Evolutionary conservation across 2,113 vertebrate genomes (phyloP).

Genomic region (Ptilonorhynchus violaceus): DNA sequence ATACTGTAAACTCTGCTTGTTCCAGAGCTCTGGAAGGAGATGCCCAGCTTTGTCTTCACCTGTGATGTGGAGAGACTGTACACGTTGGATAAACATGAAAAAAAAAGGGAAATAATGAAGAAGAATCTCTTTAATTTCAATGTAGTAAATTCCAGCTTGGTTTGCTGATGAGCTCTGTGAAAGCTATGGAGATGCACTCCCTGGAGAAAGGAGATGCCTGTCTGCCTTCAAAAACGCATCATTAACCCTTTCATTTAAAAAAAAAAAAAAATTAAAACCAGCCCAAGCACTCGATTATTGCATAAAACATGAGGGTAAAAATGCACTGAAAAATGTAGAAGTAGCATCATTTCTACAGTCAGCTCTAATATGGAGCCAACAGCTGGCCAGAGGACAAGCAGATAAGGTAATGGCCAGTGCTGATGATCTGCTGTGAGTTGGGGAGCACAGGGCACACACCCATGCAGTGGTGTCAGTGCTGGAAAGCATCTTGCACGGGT

Average conservation of each 20-base stretch:
- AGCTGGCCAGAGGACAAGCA: background rate
- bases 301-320: background rate
- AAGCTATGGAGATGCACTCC: background rate
- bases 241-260: background rate
- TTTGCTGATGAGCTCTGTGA: background rate
- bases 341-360: background rate
- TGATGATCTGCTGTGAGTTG: background rate
- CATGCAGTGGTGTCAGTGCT: rapidly evolving
- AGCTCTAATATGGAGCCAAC: background rate
- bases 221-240: background rate
- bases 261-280: background rate
- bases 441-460: background rate
- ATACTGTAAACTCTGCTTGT: background rate
- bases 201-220: background rate
- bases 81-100: background rate
- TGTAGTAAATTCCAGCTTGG: background rate
- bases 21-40: background rate
- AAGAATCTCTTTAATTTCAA: background rate
- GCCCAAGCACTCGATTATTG: background rate
- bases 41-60: background rate
- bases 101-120: background rate
- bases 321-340: background rate
- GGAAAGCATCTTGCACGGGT: background rate
- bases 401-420: background rate
- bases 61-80: background rate